Conservation (phyloP, 2,797 vertebrate genomes). For the Sebastes elongatus region DNA sequence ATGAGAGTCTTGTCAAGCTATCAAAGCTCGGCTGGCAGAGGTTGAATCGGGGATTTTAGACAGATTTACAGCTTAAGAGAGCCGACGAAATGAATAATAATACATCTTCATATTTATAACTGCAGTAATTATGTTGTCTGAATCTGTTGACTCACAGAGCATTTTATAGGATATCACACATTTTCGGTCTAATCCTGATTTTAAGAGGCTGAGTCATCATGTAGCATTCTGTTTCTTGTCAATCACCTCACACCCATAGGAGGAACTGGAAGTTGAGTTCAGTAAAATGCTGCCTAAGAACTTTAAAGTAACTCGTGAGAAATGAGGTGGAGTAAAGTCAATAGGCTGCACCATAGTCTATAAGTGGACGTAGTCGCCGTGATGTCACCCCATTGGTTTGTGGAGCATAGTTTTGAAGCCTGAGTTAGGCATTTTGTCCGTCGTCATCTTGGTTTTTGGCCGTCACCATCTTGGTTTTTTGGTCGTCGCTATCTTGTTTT, state of each 20-base stretch:
- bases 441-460: fast-evolving
- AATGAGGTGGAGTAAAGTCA: too few species aligned
- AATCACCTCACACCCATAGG: not conserved
- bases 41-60: not conserved
- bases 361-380: too few species aligned
- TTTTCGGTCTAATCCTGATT: not conserved
- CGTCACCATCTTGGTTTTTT: too few species aligned
- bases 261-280: too few species aligned
- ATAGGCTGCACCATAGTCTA: not conserved
- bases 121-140: not conserved
- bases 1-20: too few species aligned
- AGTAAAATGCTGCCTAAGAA: too few species aligned
- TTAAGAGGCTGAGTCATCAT: not conserved
- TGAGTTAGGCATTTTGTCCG: too few species aligned
- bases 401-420: too few species aligned
- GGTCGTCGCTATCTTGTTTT: fast-evolving
- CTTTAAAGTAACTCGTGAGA: too few species aligned
- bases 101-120: not conserved
- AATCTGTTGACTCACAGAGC: not conserved
- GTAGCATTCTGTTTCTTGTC: not conserved
- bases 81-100: not conserved
- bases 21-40: not conserved
- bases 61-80: not conserved
- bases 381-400: too few species aligned
- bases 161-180: not conserved